phyloP scores from a whole-genome alignment of 2,888 invertebrate species.

The Dynastes tityus region DNA sequence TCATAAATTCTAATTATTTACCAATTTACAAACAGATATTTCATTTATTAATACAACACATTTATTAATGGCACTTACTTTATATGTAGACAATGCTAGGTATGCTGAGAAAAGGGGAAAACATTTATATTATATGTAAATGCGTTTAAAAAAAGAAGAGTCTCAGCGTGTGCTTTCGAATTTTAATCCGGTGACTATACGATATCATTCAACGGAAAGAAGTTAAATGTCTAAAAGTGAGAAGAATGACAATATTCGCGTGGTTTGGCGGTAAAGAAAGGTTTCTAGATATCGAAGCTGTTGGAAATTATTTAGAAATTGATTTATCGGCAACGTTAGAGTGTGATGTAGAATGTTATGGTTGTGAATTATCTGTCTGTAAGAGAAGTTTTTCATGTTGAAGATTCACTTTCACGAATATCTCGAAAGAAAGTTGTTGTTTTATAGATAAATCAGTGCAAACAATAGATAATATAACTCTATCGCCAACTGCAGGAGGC shows the following conservation, averaged over 20 bases:
- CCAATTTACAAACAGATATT: no score
- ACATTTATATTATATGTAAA: neutral
- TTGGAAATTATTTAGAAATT: no score
- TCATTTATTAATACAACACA: neutral
- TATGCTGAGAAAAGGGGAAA: neutral
- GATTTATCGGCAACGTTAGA: no score
- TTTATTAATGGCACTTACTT: neutral
- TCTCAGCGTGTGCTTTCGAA: neutral
- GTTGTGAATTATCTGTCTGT: no score
- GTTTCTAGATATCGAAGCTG: no score
- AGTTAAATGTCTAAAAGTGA: no score
- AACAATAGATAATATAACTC: neutral
- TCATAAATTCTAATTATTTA: no score
- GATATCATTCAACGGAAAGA: neutral
- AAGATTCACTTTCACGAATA: neutral
- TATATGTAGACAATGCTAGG: constrained; percentile 1
- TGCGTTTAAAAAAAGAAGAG: neutral
- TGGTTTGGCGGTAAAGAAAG: no score
- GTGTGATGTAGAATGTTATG: no score
- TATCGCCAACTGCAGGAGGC: no score
- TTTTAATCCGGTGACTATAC: neutral
- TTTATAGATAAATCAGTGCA: neutral
- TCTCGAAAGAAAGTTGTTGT: neutral
- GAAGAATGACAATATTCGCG: no score
- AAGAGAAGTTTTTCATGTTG: neutral